Evolutionary conservation across 2,888 invertebrate genomes (phyloP), one percentile per base, ranked within the genome.

Genomic region (Frankliniella intonsa): DNA sequence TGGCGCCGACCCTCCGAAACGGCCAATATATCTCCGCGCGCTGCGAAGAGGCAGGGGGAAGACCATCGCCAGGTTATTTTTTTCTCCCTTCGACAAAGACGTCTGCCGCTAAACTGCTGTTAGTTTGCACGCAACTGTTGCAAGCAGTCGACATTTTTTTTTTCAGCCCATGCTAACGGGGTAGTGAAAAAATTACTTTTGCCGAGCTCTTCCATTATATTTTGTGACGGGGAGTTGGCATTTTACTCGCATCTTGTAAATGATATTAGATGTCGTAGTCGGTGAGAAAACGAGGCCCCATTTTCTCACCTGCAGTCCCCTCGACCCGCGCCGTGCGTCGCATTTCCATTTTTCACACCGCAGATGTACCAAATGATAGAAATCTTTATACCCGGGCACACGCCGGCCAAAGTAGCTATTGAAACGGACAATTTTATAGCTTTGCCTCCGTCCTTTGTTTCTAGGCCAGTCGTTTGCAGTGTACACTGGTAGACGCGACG

Each of bases 321-420:
- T 62, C 62, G 62, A 62, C 12, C 62, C 11, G 11, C 8, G 69
- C 11, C 69, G 69, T 22, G 22, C 25, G 25, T 25, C 25, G 38
- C 22, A 76, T 76, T 76, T 76, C 69, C 69, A 76, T 76, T 76
- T 76, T 76, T 76, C 69, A 76, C 69, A 76, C 69, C 69, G 25
- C 69, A 76, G 69, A 76, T 76, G 69, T 76, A 22, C 22, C 25
- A 22, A 76, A 76, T 76, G 69, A 76, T 76, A 76, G 22, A 9
- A 25, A 25, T 76, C 69, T 76, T 76, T 25, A 25, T 22, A 12
- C 62, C 62, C 19, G 62, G 62, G 62, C 62, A 62, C 62, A 62
- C 62, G 62, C 17, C 62, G 14, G 11, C 62, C 62, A 62, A 62
- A 62, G 62, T 62, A 62, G 62, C 62, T n/a, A 62, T 62, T 62